These are phyloP conservation scores for Rhipidura dahli DNA, from an alignment of 2,113 vertebrate species.

Conservation along the genomic window DNA sequence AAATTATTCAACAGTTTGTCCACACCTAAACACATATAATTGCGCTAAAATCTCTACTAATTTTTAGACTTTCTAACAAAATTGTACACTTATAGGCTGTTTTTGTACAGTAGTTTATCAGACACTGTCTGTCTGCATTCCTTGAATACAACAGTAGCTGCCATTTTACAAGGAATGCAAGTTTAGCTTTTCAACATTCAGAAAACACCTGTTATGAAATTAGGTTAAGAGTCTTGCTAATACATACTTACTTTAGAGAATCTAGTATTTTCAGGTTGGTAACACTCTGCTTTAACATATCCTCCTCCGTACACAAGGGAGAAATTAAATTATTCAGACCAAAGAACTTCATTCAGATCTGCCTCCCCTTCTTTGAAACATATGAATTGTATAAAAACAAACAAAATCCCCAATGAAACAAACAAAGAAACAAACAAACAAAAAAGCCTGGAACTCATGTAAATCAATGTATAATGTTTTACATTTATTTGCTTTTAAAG, in stretches of 20 bases:
- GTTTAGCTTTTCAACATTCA: background rate
- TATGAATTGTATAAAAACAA: background rate
- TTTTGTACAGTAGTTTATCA: background rate
- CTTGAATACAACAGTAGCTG: background rate
- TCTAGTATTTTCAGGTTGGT: background rate
- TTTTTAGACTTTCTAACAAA: slow-evolving; percentile 1
- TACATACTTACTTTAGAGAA: background rate
- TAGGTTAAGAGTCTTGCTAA: background rate
- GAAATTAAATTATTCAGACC: background rate
- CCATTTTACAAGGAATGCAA: background rate
- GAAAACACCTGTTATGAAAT: background rate
- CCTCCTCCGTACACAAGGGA: background rate
- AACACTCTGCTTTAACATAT: background rate
- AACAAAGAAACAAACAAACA: background rate
- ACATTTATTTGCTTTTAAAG: slow-evolving; percentile 24
- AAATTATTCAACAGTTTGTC: background rate
- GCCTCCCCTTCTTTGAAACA: background rate
- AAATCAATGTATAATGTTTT: background rate
- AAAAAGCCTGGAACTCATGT: background rate
- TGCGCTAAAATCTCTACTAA: background rate
- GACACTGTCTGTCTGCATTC: background rate
- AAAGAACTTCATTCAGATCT: background rate
- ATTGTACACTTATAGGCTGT: background rate
- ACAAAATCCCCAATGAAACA: background rate
- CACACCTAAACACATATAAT: background rate